Conservation (phyloP, 64 coral and sea anemone species). For the Pocillopora verrucosa region DNA sequence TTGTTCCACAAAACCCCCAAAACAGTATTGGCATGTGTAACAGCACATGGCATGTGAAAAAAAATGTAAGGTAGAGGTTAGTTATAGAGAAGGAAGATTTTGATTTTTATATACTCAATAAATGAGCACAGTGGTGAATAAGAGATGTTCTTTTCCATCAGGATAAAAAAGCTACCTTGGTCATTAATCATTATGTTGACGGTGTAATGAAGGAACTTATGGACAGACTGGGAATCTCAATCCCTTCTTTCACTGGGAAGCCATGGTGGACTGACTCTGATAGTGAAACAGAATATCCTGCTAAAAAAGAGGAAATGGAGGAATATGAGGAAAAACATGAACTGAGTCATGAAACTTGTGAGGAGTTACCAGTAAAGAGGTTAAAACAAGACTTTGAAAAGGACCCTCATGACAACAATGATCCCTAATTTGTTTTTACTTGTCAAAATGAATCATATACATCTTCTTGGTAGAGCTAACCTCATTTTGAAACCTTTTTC, state of each 20-base stretch:
- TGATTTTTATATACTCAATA: background rate
- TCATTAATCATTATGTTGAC: constrained; percentile 93
- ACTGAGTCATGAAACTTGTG: background rate
- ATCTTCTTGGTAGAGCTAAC: no score
- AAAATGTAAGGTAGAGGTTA: no score
- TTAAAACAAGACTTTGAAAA: background rate
- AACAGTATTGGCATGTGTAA: no score
- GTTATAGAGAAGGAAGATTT: no score
- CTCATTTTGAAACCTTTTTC: no score
- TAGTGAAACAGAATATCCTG: background rate
- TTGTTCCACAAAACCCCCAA: no score
- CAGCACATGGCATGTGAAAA: no score
- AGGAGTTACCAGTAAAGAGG: background rate
- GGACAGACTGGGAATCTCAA: constrained; percentile 55
- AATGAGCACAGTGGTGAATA: background rate
- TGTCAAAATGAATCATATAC: background rate
- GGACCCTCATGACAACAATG: background rate
- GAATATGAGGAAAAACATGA: background rate
- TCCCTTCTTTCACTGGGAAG: constrained; percentile 46
- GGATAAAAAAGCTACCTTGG: constrained; percentile 96
- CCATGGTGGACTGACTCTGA: constrained; percentile 21
- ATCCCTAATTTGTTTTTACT: background rate
- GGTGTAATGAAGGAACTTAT: constrained; percentile 77
- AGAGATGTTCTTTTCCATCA: constrained; percentile 24
- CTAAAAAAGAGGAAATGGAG: background rate